Evolutionary conservation across 2,797 vertebrate species (phyloP).

Genomic region (Jordanella pulchra): DNA sequence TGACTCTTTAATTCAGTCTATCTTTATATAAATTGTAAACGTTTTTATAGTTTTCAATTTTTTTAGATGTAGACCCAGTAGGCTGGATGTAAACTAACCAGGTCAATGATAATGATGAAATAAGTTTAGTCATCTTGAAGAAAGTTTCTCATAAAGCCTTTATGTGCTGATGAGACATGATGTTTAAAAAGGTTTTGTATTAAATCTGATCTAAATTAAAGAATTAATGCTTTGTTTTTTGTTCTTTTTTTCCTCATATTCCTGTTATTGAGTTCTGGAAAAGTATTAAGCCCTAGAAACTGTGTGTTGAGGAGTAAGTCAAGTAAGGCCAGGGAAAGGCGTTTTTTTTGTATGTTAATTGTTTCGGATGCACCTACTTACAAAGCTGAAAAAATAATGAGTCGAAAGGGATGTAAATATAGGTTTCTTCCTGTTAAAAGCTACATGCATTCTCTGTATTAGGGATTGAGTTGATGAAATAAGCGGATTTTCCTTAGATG

Average conservation of each 20-base stretch:
- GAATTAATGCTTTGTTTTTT: not conserved
- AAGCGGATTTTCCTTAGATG: too few species aligned
- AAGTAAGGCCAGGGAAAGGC: not conserved
- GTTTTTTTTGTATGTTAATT: not conserved
- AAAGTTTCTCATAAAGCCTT: not conserved
- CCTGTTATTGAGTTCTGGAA: not conserved
- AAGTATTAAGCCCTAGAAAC: not conserved
- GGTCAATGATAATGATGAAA: not conserved
- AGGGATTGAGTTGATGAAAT: too few species aligned
- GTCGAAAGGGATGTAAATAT: not conserved
- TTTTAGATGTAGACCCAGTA: not conserved
- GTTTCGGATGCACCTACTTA: conserved; percentile 10
- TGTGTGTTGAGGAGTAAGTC: not conserved
- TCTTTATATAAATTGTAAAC: too few species aligned
- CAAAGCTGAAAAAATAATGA: not conserved
- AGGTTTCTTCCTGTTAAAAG: too few species aligned
- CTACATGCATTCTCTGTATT: too few species aligned
- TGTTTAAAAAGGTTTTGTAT: not conserved
- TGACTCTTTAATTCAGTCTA: too few species aligned
- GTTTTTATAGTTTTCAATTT: not conserved
- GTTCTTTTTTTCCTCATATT: not conserved
- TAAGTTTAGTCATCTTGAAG: too few species aligned
- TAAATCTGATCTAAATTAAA: not conserved
- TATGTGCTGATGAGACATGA: not conserved
- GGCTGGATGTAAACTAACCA: too few species aligned